Conservation (phyloP, 2,888 invertebrate genomes). For the Sussaba pulchella region DNA sequence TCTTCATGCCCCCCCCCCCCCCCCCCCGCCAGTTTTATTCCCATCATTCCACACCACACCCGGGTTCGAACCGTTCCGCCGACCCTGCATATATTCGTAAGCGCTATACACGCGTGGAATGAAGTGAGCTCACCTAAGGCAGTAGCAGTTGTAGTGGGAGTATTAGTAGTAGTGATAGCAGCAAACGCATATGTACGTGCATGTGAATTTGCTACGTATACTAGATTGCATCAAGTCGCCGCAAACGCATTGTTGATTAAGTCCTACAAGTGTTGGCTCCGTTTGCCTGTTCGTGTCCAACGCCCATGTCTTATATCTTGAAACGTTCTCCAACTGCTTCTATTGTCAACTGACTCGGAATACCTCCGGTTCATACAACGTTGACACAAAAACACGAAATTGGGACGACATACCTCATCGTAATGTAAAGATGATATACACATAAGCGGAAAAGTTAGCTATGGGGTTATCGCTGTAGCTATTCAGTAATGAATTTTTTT, state of each 20-base stretch:
- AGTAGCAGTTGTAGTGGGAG: no score
- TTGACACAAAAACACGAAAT: slow-evolving; percentile 31
- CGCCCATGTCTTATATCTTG: slow-evolving; percentile 7
- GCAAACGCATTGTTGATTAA: slow-evolving; percentile 48
- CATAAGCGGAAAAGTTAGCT: background rate
- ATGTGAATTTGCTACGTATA: background rate
- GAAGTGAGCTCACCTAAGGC: no score
- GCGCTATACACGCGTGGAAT: no score
- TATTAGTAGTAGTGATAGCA: no score
- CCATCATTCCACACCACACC: no score
- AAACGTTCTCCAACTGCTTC: slow-evolving; percentile 34
- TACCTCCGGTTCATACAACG: background rate
- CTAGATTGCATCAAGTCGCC: background rate
- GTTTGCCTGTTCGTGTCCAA: slow-evolving; percentile 11
- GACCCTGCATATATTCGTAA: no score
- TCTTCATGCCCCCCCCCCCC: no score
- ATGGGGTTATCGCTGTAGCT: no score
- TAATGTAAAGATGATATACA: background rate
- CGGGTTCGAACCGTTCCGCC: no score
- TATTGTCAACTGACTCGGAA: slow-evolving; percentile 11
- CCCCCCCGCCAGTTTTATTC: no score
- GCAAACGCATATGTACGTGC: slow-evolving; percentile 16
- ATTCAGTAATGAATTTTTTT: no score
- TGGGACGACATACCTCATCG: background rate
- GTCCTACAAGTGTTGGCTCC: background rate